Conservation (phyloP, 1,140 invertebrate genomes). For the Melipona quadrifasciata region DNA sequence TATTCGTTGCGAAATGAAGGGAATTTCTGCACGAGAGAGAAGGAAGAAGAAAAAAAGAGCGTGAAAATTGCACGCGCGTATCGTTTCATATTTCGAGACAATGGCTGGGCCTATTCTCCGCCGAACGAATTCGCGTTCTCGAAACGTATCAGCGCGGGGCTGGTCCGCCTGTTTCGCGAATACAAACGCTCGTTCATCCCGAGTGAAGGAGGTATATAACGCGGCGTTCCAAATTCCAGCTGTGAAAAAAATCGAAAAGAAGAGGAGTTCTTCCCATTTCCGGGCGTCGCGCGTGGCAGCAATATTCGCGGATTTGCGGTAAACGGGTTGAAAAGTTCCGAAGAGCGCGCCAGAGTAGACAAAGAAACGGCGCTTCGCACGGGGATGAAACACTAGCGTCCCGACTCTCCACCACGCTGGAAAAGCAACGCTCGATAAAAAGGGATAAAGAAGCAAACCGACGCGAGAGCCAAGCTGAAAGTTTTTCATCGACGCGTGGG, state of each 20-base stretch:
- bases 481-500: not conserved
- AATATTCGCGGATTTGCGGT: slow-evolving; percentile 60
- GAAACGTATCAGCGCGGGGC: slow-evolving; percentile 16
- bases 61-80: slow-evolving; percentile 6
- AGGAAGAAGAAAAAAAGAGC: slow-evolving; percentile 6
- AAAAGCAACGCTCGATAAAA: not conserved
- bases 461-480: slow-evolving; percentile 1
- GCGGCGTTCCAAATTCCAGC: slow-evolving; percentile 24
- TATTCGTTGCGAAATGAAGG: slow-evolving; percentile 46
- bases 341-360: not conserved
- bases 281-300: slow-evolving; percentile 9
- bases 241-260: not conserved
- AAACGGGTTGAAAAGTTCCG: slow-evolving; percentile 53
- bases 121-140: slow-evolving; percentile 36
- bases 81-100: slow-evolving; percentile 45
- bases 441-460: not conserved
- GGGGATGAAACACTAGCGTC: not conserved
- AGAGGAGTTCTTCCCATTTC: not conserved
- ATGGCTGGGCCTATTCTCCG: slow-evolving; percentile 47
- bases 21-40: not conserved
- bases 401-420: not conserved
- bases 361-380: slow-evolving; percentile 3
- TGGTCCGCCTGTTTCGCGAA: slow-evolving; percentile 43
- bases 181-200: slow-evolving; percentile 24
- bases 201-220: not conserved